These are phyloP conservation scores for Xenopus petersii DNA, from an alignment of 2,797 vertebrate species.

Conservation along the genomic window DNA sequence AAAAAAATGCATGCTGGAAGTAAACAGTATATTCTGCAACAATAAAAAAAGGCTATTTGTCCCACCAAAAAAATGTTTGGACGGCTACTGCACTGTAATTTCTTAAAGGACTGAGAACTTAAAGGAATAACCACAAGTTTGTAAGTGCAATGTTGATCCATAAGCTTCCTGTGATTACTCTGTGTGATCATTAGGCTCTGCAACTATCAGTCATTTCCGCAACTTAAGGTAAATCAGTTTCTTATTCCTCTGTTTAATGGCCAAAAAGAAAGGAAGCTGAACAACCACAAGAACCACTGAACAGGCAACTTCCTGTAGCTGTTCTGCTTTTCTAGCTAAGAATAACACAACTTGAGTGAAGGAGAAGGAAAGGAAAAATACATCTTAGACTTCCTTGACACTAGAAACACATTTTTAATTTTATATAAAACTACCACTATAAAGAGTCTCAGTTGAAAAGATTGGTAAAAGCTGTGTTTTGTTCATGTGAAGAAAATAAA, in stretches of 20 bases:
- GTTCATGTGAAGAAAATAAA: too few relatives aligned
- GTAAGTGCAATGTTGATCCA: neutral
- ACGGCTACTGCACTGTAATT: too few relatives aligned
- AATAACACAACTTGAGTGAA: constrained; percentile 32
- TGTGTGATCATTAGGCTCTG: constrained; percentile 9
- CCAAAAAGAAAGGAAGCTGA: constrained; percentile 56
- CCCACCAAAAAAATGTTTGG: too few relatives aligned
- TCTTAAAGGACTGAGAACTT: too few relatives aligned
- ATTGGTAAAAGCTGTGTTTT: too few relatives aligned
- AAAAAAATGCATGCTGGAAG: too few relatives aligned
- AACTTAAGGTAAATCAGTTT: constrained; percentile 48
- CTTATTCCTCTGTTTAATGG: constrained; percentile 53
- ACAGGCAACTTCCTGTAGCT: constrained; percentile 68
- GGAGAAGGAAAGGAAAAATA: constrained; percentile 25
- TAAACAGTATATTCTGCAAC: too few relatives aligned
- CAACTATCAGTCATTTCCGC: constrained; percentile 34
- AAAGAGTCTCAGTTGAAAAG: too few relatives aligned
- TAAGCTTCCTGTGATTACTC: neutral
- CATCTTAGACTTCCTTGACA: constrained; percentile 13
- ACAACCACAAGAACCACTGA: constrained; percentile 59
- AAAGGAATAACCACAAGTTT: too few relatives aligned
- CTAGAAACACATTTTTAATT: neutral
- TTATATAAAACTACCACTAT: too few relatives aligned
- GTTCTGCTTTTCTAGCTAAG: constrained; percentile 58
- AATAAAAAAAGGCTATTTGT: too few relatives aligned